A percentile compares a stretch with the other conserved stretches of the same genome.
Evolutionary conservation across 2,888 invertebrate genomes (phyloP).

Genomic region (Drosophila melanosoma): DNA sequence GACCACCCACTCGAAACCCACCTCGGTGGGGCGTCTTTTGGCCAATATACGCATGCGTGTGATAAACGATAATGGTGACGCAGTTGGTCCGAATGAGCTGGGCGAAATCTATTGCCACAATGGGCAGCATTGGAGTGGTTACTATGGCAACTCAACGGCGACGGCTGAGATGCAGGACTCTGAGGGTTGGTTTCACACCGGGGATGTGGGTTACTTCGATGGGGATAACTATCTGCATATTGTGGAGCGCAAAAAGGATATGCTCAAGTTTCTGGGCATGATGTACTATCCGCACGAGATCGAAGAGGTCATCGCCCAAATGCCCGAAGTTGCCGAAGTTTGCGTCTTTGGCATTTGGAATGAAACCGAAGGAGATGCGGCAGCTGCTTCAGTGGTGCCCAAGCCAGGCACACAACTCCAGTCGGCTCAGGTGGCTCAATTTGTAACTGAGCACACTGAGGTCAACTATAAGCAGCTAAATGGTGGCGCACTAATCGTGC

Average conservation of each 20-base stretch:
- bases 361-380: conserved; percentile 79
- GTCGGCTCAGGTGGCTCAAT: conserved; percentile 48
- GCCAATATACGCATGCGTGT: conserved; percentile 65
- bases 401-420: conserved; percentile 56
- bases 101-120: conserved; percentile 77
- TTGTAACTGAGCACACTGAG: conserved; percentile 43
- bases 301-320: conserved; percentile 77
- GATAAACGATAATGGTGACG: conserved; percentile 57
- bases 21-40: conserved; percentile 71
- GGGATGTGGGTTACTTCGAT: conserved; percentile 84
- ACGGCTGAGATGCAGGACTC: conserved; percentile 72
- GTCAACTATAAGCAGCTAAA: conserved; percentile 70
- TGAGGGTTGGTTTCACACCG: conserved; percentile 83
- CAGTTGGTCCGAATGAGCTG: conserved; percentile 63
- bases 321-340: conserved; percentile 77
- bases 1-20: conserved; percentile 48
- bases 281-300: conserved; percentile 82
- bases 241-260: conserved; percentile 81
- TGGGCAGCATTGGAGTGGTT: conserved; percentile 77
- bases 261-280: conserved; percentile 79
- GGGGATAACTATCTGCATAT: conserved; percentile 78
- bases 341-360: conserved; percentile 82
- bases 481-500: conserved; percentile 73
- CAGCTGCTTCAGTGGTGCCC: conserved; percentile 80
- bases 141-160: conserved; percentile 75